Evolutionary conservation across 1,140 invertebrate genomes (phyloP).

Genomic region (Caenorhabditis briggsae): DNA sequence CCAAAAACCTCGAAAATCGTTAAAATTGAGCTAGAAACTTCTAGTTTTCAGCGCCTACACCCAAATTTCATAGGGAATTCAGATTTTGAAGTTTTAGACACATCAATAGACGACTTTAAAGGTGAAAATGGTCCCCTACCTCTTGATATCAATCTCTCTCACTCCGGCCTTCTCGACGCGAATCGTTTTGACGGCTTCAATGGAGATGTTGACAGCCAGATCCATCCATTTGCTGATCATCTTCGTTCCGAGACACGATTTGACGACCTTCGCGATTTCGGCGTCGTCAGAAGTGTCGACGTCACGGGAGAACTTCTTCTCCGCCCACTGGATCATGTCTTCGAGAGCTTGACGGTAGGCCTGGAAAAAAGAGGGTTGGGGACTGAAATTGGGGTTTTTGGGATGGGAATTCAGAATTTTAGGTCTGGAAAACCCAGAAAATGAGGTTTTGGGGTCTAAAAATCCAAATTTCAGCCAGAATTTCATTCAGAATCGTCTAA

Average conservation of each 20-base stretch:
- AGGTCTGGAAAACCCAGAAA: too few relatives aligned
- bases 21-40: too few relatives aligned
- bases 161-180: constrained; percentile 81
- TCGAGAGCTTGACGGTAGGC: constrained; percentile 94
- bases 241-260: constrained; percentile 97
- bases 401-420: too few relatives aligned
- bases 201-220: constrained; percentile 92
- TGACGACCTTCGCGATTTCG: constrained; percentile 87
- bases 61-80: too few relatives aligned
- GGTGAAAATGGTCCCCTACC: not conserved
- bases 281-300: constrained; percentile 87
- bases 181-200: constrained; percentile 90
- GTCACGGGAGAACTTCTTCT: constrained; percentile 86
- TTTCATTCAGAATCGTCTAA: too few relatives aligned
- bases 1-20: too few relatives aligned
- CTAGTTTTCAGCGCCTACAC: too few relatives aligned
- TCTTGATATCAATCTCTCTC: constrained; percentile 96
- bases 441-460: too few relatives aligned
- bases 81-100: too few relatives aligned
- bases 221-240: constrained; percentile 95
- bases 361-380: not conserved
- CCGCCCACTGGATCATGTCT: constrained; percentile 88
- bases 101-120: too few relatives aligned
- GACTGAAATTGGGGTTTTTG: too few relatives aligned
- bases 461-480: too few relatives aligned